A percentile compares a stretch with the other conserved stretches of the same genome.
Conservation (phyloP, 2,797 vertebrate species). For the Chrysocyon brachyurus region DNA sequence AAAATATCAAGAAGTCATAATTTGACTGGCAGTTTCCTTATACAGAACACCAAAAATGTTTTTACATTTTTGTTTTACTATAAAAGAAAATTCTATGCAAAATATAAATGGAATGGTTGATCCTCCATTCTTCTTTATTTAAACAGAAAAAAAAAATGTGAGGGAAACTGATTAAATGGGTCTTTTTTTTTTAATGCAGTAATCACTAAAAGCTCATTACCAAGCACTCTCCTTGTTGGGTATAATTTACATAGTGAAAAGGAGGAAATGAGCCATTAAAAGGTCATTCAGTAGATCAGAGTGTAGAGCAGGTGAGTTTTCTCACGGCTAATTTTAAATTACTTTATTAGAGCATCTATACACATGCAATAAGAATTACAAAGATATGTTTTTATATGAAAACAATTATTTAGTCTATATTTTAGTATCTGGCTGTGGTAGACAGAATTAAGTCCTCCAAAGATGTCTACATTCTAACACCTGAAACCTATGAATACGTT, state of each 20-base stretch:
- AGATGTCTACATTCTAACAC: neutral
- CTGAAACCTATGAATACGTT: neutral
- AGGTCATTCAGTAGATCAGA: constrained; percentile 47
- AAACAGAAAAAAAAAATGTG: neutral
- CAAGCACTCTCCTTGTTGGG: constrained; percentile 26
- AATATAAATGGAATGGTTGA: constrained; percentile 42
- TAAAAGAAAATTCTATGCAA: neutral
- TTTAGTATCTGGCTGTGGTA: neutral
- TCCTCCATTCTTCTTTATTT: constrained; percentile 24
- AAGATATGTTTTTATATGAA: neutral
- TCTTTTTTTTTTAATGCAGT: neutral
- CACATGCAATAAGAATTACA: neutral
- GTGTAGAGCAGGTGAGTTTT: constrained; percentile 54
- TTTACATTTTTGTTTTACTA: constrained; percentile 45
- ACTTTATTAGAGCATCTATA: constrained; percentile 31
- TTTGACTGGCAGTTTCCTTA: constrained; percentile 33
- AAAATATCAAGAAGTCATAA: constrained; percentile 51
- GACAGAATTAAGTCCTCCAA: neutral
- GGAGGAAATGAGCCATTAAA: constrained; percentile 69
- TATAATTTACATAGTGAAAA: constrained; percentile 70
- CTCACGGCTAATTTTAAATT: constrained; percentile 63
- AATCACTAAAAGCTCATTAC: constrained; percentile 64
- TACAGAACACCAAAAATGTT: constrained; percentile 26
- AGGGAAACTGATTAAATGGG: constrained; percentile 48
- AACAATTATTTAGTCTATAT: neutral